Base-by-base conservation (phyloP, 2,888 invertebrate species). In the Conchocele bisecta region DNA sequence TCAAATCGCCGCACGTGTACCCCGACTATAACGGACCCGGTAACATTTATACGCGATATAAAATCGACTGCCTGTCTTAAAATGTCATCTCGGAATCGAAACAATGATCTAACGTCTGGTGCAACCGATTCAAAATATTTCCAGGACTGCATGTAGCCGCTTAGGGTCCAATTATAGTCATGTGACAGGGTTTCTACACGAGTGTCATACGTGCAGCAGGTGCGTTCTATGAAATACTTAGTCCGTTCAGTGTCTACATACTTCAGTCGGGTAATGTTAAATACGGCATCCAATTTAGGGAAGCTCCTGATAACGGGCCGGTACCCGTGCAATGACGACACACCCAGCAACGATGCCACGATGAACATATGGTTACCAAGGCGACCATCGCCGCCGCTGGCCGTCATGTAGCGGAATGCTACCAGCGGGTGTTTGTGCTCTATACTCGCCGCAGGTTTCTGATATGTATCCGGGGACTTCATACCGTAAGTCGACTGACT, bases 141-240 rank as follows among this genome's bases (percentile, higher is more conserved):
- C 82, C 81, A 83, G 0, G 79, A 81, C 60, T 83, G 83, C 37
- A 60, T 77, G 59, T 81, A 82, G 28, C 82, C 82, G 20, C 44
- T 46, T 33, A 82, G 61, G 0, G 77, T 71, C 64, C 61, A 70
- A 42, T 82, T 82, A 28, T 51, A 58, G 22, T 60, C 54, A 39
- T 63, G 56, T 13, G 63, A 50, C 15, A 82, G 41, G n/a, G 22
- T 63, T 15, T 51, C 51, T 2, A 80, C 9, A 9, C 57, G 42
- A 1, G 33, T 13, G 44, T 75, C 73, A 39, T 67, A 78, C 15
- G 42, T 53, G 3, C 72, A 72, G 11, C 75, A 64, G 1, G 56
- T 51, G 20, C 69, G 56, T 7, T 33, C 13, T 41, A 44, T 42
- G 7, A 35, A 20, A 20, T 76, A 75, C 6, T 76, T 13, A 11